Base-by-base conservation (phyloP, 2,797 vertebrate genomes). In the Manis pentadactyla region DNA sequence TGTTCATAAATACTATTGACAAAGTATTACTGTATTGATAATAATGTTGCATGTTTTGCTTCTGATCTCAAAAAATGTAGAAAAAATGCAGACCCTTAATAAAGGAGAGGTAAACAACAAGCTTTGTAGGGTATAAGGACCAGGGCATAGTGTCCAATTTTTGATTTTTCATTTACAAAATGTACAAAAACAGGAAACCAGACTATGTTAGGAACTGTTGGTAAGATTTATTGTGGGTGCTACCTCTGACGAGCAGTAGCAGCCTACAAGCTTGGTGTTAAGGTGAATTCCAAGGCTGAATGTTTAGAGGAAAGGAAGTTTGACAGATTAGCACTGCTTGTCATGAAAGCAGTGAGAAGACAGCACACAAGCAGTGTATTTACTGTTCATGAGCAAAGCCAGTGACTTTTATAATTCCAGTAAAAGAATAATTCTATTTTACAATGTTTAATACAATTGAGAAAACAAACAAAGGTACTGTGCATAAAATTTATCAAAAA, bases 401-500 rank as follows among this genome's bases (percentile, higher is more conserved):
- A 78, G 31, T 31, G 12, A 46, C 18, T 68, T 73, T 84, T 89
- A 53, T 55, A 39, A 82, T 87, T 93, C 21, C 74, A 42, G 63
- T 78, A 64, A 92, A 86, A 82, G 9, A 77, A 34, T 46, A 68
- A 63, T 85, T 83, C 29, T 87, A 86, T 93, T 83, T 95, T 82
- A 61, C 49, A 95, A 95, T 25, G 25, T 27, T 63, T 82, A 83
- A 53, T 5, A 64, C 4, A 90, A 87, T 4, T 71, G 23, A 68
- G 92, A 92, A 73, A 46, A 46, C 68, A 83, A 66, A 74, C 39
- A 64, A 85, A 94, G 15, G n/a, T 82, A 39, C 74, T 13, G 1
- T 17, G 18, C 39, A 69, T 96, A 88, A n/a, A 95, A 86, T 34
- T 94, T 75, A 93, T 42, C 19, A 77, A 85, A 90, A 89, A 71